A percentile compares a stretch with the other conserved stretches of the same genome.
phyloP scores from a whole-genome alignment of 2,797 vertebrate species.

The Stomatorhinus walkeri region DNA sequence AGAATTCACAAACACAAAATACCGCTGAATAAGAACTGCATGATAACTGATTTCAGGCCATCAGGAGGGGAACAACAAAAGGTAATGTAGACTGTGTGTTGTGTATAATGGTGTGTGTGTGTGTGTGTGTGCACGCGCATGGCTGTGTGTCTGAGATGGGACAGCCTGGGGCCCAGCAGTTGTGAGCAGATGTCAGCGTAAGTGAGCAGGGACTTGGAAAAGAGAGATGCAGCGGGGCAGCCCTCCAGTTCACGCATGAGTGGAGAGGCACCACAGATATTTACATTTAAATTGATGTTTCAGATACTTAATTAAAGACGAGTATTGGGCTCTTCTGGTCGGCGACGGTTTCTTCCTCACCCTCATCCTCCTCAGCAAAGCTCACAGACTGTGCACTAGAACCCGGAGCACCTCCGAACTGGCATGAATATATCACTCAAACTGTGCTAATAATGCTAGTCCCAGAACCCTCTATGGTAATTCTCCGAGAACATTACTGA shows the following conservation, averaged over 20 bases:
- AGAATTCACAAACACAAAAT: not conserved
- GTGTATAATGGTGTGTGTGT: conserved; percentile 24
- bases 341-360: conserved; percentile 63
- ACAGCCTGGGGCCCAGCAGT: conserved; percentile 62
- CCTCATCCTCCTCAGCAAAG: conserved; percentile 64
- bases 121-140: conserved; percentile 27
- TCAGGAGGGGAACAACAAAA: not conserved
- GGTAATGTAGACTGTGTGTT: conserved; percentile 21
- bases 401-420: conserved; percentile 58
- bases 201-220: conserved; percentile 68
- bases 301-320: conserved; percentile 81
- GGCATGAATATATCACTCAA: conserved; percentile 63
- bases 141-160: conserved; percentile 31
- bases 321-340: conserved; percentile 73
- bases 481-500: conserved; percentile 61
- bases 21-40: not conserved
- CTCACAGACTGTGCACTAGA: conserved; percentile 69
- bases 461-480: conserved; percentile 53
- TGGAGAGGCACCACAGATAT: conserved; percentile 71
- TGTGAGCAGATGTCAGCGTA: conserved; percentile 74
- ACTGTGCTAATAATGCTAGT: conserved; percentile 62
- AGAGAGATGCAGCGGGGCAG: conserved; percentile 63
- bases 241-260: conserved; percentile 76
- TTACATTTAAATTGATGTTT: conserved; percentile 85
- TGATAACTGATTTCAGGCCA: not conserved